phyloP scores from a whole-genome alignment of 2,113 vertebrate species.

The cattle (Bos taurus) region ARS-UCD2.0 NC_037336.1:102259501-102260000 shows the following conservation, averaged over 20 bases:
- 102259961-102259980: no score
- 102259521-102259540: neutral
- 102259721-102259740: accelerated
- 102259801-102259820: neutral
- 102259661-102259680: neutral
- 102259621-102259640: neutral
- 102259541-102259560: accelerated
- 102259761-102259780: neutral
- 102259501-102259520: no score
- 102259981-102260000: neutral
- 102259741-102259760: neutral
- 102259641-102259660: neutral
- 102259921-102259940: neutral
- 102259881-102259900: neutral
- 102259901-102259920: neutral
- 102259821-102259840: neutral
- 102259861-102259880: neutral
- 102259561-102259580: neutral
- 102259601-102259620: accelerated
- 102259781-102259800: neutral
- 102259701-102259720: accelerated
- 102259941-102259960: neutral
- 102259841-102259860: neutral
- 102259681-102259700: neutral
- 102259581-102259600: neutral